Conservation (phyloP, 2,888 invertebrate genomes). For the Conchocele bisecta region DNA sequence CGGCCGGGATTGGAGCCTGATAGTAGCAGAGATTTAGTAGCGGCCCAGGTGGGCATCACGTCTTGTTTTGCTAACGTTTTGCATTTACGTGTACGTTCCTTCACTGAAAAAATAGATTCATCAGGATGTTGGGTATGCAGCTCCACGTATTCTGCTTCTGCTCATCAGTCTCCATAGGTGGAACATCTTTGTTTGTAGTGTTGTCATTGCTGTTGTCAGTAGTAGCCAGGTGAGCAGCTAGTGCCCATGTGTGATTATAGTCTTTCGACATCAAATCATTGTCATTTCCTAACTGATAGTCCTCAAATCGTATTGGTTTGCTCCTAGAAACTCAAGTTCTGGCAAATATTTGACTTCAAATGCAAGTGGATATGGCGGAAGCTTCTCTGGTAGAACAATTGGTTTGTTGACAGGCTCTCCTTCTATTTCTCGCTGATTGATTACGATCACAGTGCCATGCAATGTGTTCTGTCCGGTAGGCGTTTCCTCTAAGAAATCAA, state of each 20-base stretch:
- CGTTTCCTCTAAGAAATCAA: constrained; percentile 42
- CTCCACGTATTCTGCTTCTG: too few species aligned
- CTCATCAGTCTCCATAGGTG: too few species aligned
- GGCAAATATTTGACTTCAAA: neutral
- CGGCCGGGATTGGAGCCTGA: neutral
- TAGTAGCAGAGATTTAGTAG: constrained; percentile 19
- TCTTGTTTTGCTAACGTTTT: too few species aligned
- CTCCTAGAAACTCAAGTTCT: neutral
- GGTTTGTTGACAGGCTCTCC: constrained; percentile 35
- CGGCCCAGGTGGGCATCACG: constrained; percentile 21
- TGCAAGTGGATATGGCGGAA: neutral
- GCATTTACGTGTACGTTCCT: too few species aligned
- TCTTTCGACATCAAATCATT: neutral
- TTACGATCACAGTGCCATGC: constrained; percentile 26
- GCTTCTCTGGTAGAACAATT: constrained; percentile 31
- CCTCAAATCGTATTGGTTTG: neutral
- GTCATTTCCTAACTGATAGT: neutral
- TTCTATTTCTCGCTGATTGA: constrained; percentile 26
- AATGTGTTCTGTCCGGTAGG: constrained; percentile 14
- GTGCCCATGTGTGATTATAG: neutral
- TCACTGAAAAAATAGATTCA: too few species aligned
- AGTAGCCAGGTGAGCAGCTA: neutral
- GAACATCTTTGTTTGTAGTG: too few species aligned
- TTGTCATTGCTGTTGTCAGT: neutral
- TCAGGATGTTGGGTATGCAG: too few species aligned